phyloP scores from a whole-genome alignment of 1,140 invertebrate genomes.

The Panagrolaimus sp. region DNA sequence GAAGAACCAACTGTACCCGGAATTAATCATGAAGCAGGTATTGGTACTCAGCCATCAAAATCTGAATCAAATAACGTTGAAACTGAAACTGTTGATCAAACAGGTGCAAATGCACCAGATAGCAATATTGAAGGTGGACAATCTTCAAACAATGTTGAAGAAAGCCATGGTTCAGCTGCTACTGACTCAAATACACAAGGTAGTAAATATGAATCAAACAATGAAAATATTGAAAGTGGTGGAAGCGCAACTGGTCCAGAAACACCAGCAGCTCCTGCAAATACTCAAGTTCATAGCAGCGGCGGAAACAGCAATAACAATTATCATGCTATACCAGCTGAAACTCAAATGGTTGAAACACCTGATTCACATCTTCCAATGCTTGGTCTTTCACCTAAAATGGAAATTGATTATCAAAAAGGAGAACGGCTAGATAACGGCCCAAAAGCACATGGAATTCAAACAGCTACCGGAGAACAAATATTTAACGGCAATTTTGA shows the following conservation, averaged over 20 bases:
- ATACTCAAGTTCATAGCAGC: slow-evolving; percentile 1
- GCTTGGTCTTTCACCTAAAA: slow-evolving; percentile 10
- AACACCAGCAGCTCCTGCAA: background rate
- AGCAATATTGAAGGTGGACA: too few species aligned
- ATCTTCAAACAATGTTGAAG: too few species aligned
- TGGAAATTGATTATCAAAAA: slow-evolving; percentile 7
- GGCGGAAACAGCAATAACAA: background rate
- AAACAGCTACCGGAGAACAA: background rate
- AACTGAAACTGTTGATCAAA: too few species aligned
- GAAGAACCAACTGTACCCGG: background rate
- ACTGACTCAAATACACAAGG: too few species aligned
- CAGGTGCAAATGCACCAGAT: too few species aligned
- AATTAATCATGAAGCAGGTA: too few species aligned
- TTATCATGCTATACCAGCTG: slow-evolving; percentile 11
- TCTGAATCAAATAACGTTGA: too few species aligned
- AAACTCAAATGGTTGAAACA: background rate
- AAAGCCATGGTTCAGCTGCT: too few species aligned
- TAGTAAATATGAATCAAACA: too few species aligned
- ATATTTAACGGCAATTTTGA: background rate
- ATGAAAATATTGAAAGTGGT: too few species aligned
- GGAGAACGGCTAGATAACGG: slow-evolving; percentile 14
- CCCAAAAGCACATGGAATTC: background rate
- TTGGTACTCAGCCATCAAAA: too few species aligned
- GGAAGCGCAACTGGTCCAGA: background rate
- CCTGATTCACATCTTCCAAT: slow-evolving; percentile 10